These are phyloP conservation scores for Labrus mixtus DNA, from an alignment of 2,113 vertebrate species.

Conservation along the genomic window DNA sequence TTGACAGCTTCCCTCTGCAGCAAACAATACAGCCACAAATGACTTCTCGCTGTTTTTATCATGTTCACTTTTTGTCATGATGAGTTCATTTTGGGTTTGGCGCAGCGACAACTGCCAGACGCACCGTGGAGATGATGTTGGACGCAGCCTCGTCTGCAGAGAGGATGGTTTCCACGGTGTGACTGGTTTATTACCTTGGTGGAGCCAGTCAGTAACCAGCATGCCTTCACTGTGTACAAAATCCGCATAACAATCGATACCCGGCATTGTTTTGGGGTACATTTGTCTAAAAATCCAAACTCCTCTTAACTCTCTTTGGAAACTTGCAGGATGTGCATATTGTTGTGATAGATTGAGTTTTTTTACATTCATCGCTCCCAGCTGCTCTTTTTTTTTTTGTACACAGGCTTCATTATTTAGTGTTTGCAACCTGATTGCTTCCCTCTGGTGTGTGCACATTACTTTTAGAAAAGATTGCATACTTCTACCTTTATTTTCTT, in stretches of 20 bases:
- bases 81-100: constrained; percentile 33
- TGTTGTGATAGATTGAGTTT: constrained; percentile 23
- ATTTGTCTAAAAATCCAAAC: constrained; percentile 23
- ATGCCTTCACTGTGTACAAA: neutral
- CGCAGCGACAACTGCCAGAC: constrained; percentile 18
- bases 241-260: constrained; percentile 3
- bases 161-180: constrained; percentile 41
- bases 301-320: neutral
- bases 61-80: constrained; percentile 18
- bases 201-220: constrained; percentile 7
- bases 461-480: constrained; percentile 44
- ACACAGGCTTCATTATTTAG: constrained; percentile 25
- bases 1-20: constrained; percentile 39
- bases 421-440: constrained; percentile 31
- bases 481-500: neutral
- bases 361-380: constrained; percentile 14
- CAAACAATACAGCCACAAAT: neutral
- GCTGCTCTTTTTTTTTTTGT: constrained; percentile 24
- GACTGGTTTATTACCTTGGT: constrained; percentile 27
- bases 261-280: neutral
- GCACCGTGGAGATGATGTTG: constrained; percentile 27
- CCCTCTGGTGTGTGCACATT: constrained; percentile 25
- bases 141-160: constrained; percentile 9
- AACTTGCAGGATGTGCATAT: constrained; percentile 20
- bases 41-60: neutral